A percentile compares a stretch with the other conserved stretches of the same genome.
phyloP scores from a whole-genome alignment of 2,888 invertebrate genomes.

The Oasisia sp. region DNA sequence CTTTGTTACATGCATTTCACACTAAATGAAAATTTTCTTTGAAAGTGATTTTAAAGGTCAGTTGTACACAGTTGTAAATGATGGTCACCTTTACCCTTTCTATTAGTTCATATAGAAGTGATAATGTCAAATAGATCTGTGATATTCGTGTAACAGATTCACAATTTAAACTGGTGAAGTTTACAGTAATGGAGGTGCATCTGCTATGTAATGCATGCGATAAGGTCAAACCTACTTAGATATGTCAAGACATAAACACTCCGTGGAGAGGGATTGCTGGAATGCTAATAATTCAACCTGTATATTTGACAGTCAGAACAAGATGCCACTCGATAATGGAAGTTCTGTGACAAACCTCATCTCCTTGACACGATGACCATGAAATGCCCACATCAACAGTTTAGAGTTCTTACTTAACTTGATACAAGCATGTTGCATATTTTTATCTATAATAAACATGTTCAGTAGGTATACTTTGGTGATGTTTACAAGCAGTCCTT shows the following conservation, averaged over 20 bases:
- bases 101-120: background rate
- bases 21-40: background rate
- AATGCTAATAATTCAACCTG: background rate
- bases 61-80: background rate
- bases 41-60: background rate
- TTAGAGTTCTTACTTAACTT: background rate
- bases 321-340: background rate
- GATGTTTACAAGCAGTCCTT: background rate
- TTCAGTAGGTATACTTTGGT: background rate
- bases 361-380: background rate
- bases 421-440: background rate
- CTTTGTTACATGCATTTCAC: background rate
- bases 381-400: conserved; percentile 13
- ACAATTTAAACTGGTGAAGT: too few relatives aligned
- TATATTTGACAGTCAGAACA: background rate
- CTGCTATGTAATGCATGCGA: background rate
- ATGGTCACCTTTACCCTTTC: background rate
- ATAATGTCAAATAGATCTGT: background rate
- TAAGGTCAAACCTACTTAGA: background rate
- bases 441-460: background rate
- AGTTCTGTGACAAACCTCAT: background rate
- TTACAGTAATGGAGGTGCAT: background rate
- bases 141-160: too few relatives aligned
- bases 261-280: background rate
- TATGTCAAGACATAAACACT: background rate